Evolutionary conservation across 2,113 vertebrate genomes (phyloP), one percentile per base, ranked within the genome.

Genomic region (Tachycineta bicolor): DNA sequence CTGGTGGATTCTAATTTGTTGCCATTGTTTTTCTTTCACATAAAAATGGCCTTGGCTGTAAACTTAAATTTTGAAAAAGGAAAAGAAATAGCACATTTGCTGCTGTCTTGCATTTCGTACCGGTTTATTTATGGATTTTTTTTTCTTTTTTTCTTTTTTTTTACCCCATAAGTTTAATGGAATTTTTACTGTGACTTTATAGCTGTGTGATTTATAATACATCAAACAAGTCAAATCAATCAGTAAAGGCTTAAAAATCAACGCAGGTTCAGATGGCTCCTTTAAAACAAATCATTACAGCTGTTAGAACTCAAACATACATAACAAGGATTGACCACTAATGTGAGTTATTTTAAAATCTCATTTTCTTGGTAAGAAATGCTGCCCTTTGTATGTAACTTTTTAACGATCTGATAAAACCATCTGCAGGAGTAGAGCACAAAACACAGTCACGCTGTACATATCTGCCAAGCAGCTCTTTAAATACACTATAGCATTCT

Each of bases 121-220:
- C 93, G 65, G 34, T 97, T 97, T 95, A 97, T 97, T 97, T 96
- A 96, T 96, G 94, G 86, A 64, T 81, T 58, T 58, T 21, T 21
- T 33, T 33, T 37, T 37, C 37, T 58, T 67, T 67, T n/a, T 21
- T 12, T 13, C n/a, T 67, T 64, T n/a, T 93, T 77, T 91, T 92
- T 91, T 49, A 80, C 90, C 90, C 97, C 93, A 94, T 90, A 96
- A 92, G 95, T 94, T 96, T 97, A 97, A 96, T 97, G 82, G 88
- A 96, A 94, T 97, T 96, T 97, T 97, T 93, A 89, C 93, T 82
- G 84, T 96, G 97, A 95, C 95, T 97, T 97, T 97, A 96, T 94
- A 94, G 74, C 84, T 95, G 90, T 97, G 82, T 98, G 92, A 97
- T 97, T 97, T 97, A 97, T 97, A 97, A 97, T 96, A 95, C 96